These are phyloP conservation scores for Tokudaia muenninki DNA, from an alignment of 2,797 vertebrate species.

Conservation along the genomic window DNA sequence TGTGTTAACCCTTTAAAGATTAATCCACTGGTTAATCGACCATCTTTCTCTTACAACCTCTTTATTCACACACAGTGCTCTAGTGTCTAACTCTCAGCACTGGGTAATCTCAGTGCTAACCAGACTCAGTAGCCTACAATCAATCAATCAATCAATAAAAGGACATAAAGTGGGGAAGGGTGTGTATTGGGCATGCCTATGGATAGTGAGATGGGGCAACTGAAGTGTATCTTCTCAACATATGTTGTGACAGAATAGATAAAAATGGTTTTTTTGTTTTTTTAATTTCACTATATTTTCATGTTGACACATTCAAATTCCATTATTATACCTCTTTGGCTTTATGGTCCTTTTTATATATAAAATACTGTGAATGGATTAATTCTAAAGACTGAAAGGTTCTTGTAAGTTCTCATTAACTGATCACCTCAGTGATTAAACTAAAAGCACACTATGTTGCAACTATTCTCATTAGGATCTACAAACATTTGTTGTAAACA, in stretches of 20 bases:
- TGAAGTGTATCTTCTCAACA: not conserved
- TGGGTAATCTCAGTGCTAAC: not conserved
- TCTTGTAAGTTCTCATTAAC: not conserved
- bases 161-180: not conserved
- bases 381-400: constrained; percentile 23
- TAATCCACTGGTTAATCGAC: not conserved
- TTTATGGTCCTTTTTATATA: not conserved
- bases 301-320: not conserved
- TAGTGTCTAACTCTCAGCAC: not conserved
- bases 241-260: not conserved
- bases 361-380: not conserved
- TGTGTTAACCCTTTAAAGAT: not conserved
- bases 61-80: not conserved
- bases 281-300: not conserved
- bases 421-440: not conserved
- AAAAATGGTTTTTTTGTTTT: not conserved
- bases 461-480: not conserved
- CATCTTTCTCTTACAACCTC: not conserved
- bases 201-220: not conserved
- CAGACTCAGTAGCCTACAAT: not conserved
- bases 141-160: not conserved
- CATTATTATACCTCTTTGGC: not conserved
- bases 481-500: not conserved
- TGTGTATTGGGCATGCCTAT: not conserved
- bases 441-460: not conserved